Conservation (phyloP, 2,113 vertebrate species). For the Planiliza haematocheilus region DNA sequence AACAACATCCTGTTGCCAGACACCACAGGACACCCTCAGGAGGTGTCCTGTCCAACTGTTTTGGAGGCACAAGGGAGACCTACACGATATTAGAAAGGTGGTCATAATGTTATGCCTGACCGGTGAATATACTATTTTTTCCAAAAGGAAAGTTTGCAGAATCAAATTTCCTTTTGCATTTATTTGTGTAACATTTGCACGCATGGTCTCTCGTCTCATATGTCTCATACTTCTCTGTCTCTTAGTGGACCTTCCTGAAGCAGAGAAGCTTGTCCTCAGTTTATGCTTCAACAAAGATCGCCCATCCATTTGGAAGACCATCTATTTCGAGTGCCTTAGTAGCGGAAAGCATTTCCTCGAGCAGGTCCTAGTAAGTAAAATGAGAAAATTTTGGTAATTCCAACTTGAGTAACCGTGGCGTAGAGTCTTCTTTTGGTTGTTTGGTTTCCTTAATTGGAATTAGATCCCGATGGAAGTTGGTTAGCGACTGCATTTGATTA, state of each 20-base stretch:
- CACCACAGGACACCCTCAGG: no score
- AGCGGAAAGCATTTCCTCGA: conserved; percentile 96
- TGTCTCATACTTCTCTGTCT: not conserved
- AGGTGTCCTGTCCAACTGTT: no score
- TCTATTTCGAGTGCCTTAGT: conserved; percentile 93
- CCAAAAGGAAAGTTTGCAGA: no score
- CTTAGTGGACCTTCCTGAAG: conserved; percentile 81
- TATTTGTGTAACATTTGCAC: no score
- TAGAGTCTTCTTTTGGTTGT: not conserved
- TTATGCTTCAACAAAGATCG: conserved; percentile 87
- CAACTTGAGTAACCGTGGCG: not conserved
- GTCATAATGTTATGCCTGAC: no score
- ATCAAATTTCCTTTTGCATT: no score
- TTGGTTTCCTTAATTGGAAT: conserved; percentile 6
- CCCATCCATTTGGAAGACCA: conserved; percentile 87
- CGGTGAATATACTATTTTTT: no score
- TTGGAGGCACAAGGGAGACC: no score
- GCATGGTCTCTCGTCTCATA: no score
- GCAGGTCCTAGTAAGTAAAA: conserved; percentile 89
- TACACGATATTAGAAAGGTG: no score
- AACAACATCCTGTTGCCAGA: no score
- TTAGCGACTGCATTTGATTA: conserved; percentile 13
- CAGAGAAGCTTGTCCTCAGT: conserved; percentile 84
- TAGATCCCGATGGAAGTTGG: not conserved
- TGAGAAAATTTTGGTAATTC: not conserved